A percentile compares a stretch with the other conserved stretches of the same genome.
Conservation (phyloP, 1,140 invertebrate genomes). For the Alviniconcha marisindica region DNA sequence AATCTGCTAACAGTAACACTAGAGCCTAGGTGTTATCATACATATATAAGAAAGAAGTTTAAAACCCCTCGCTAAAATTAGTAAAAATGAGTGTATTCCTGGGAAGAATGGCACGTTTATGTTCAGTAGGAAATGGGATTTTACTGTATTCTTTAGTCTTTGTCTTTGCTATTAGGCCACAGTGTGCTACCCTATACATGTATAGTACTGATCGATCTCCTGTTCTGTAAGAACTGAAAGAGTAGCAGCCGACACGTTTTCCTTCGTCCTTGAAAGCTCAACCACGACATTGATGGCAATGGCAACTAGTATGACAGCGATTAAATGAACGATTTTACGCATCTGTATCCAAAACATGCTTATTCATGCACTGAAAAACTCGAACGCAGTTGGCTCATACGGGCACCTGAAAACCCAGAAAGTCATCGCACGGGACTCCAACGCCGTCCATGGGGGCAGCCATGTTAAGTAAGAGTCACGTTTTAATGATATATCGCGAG, state of each 20-base stretch:
- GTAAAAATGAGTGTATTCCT: no score
- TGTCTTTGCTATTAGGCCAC: no score
- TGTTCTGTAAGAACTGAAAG: no score
- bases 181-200: no score
- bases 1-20: no score
- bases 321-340: neutral
- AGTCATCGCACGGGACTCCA: slow-evolving; percentile 61
- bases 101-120: no score
- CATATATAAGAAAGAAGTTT: no score
- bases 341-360: neutral
- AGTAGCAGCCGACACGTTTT: neutral
- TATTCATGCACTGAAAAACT: neutral
- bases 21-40: no score
- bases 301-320: neutral
- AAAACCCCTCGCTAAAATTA: no score
- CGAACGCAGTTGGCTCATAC: neutral
- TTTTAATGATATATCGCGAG: slow-evolving; percentile 9
- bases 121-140: no score
- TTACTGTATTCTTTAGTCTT: no score
- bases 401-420: slow-evolving; percentile 63
- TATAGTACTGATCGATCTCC: no score
- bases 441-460: slow-evolving; percentile 58
- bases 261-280: slow-evolving; percentile 13
- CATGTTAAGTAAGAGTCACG: slow-evolving; percentile 56
- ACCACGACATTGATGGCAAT: neutral